Evolutionary conservation across 2,797 vertebrate genomes (phyloP), one percentile per base, ranked within the genome.

Genomic region (Ctenopoma multispine): DNA sequence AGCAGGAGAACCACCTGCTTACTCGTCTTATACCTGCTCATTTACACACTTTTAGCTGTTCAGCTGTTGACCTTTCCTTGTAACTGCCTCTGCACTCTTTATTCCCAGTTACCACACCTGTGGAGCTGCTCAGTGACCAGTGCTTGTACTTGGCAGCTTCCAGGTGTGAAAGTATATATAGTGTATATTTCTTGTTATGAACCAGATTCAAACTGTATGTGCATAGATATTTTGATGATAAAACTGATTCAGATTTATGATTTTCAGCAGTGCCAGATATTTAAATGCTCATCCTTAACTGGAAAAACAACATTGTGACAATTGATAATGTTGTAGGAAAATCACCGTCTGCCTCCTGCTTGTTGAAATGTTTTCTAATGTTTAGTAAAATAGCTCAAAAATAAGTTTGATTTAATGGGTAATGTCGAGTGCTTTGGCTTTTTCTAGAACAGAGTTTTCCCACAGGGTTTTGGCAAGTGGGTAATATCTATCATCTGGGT

Each of bases 381-480:
- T 44, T 49, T 50, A 34, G 13, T 47, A 6, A 47, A 50, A 57
- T 2, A 5, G 34, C 4, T 54, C 24, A 2, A 8, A 20, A 29
- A 2, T 24, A 6, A 38, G 14, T 34, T 59, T 36, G 38, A 47
- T 43, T 59, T 34, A 66, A 70, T 49, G 55, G 56, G 61, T 20
- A 47, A 13, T 41, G 13, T 34, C 13, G 27, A 56, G 20, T 31
- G 47, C n/a, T 65, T 56, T 46, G 27, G 41, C 47, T 29, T 6
- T 55, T 76, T 69, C 3, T 36, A 24, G 54, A 55, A 58, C 40
- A 55, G 10, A 44, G 21, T 64, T 79, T 80, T 78, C 41, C 43
- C 56, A 51, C 24, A 24, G 3, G 13, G 18, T 34, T 46, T 46
- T 63, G 29, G 50, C n/a, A 15, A n/a, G 17, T 11, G 4, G 3